Conservation (phyloP, 2,113 vertebrate species). For the Laticauda laticaudata region DNA sequence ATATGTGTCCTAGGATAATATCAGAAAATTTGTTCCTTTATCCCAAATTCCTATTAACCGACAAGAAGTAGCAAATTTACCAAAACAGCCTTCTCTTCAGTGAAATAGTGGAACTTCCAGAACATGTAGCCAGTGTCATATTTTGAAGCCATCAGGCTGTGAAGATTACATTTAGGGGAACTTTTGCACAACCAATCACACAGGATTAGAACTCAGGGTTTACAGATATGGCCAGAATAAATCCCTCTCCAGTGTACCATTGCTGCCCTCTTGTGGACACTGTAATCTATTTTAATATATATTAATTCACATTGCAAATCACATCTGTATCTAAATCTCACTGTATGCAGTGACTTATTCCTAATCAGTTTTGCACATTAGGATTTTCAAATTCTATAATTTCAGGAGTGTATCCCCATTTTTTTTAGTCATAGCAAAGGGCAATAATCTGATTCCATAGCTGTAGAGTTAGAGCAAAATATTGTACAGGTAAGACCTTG, state of each 20-base stretch:
- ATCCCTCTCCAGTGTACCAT: not conserved
- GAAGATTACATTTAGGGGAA: not conserved
- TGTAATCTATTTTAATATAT: not conserved
- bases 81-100: not conserved
- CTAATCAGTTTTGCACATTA: not conserved
- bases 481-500: not conserved
- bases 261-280: conserved; percentile 18
- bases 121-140: not conserved
- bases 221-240: not conserved
- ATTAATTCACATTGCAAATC: not conserved
- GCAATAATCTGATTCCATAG: not conserved
- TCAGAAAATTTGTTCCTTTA: not conserved
- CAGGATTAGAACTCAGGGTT: not conserved
- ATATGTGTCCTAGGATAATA: not conserved
- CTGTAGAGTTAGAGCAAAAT: not conserved
- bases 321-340: not conserved
- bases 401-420: not conserved
- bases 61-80: not conserved
- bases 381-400: not conserved
- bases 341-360: not conserved
- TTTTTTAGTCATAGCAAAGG: not conserved
- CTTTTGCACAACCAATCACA: not conserved
- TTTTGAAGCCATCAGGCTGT: not conserved
- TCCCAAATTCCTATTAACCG: not conserved
- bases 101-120: not conserved